Base-by-base conservation (phyloP, 2,888 invertebrate species). In the Exocentrus adspersus region DNA sequence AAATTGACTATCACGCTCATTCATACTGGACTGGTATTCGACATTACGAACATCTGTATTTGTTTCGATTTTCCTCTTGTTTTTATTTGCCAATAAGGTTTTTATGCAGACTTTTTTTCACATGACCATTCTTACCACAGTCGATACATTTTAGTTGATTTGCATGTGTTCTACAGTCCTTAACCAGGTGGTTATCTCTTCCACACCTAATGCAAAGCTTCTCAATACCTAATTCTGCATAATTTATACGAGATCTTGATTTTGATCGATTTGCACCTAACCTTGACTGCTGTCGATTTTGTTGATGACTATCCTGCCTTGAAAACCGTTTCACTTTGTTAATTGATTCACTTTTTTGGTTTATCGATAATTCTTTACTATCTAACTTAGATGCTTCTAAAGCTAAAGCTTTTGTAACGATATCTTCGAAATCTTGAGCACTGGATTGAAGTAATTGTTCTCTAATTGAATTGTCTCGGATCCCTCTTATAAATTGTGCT, bases 311-410 rank as follows among this genome's bases (percentile, higher is more conserved):
- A 9, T 28, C 28, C 6, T 28, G 9, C 9, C 28, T 28, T 28
- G 28, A 28, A 28, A 1, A 28, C 9, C 28, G 28, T 28, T 28
- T 28, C 9, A 28, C 28, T 28, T 28, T 28, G 9, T 28, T 28
- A 7, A 28, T 28, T 28, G 28, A 28, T 28, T 28, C 28, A 28
- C 9, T 28, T 28, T 5, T 28, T 7, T 1, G 28, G 9, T 28
- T 28, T 9, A 5, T 56, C 0, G 41, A 17, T 12, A 56, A 17
- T 48, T 56, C 61, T 4, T 48, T 30, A 9, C 20, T 41, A 20
- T 65, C 65, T 19, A 51, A n/a, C 61, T 43, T 65, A 24, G 64
- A 60, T 30, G 64, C 60, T 64, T 64, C 64, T 14, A 64, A 19
- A 16, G 51, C 61, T 14, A 61, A 10, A 30, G 65, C 51, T 57